Conservation (phyloP, 1,140 invertebrate genomes). For the Anadara kagoshimensis region DNA sequence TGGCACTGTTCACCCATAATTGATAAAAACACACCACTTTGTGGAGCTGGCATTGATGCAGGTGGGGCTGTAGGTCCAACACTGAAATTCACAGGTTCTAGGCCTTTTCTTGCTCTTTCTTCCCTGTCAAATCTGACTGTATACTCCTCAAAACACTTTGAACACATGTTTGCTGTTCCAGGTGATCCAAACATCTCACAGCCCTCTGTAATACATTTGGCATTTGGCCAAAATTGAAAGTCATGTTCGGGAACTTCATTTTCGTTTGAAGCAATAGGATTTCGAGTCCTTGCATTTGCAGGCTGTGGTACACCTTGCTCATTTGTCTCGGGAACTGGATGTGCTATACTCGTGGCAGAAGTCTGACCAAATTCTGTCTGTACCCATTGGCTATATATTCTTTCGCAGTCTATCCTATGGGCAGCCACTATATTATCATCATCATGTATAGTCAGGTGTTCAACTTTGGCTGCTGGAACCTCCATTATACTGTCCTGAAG, state of each 20-base stretch:
- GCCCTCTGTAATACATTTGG: conserved; percentile 40
- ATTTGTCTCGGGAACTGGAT: no score
- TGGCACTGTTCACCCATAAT: conserved; percentile 47
- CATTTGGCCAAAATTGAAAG: neutral
- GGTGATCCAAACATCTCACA: conserved; percentile 55
- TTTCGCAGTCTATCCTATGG: conserved; percentile 43
- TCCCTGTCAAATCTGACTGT: conserved; percentile 35
- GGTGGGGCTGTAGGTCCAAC: conserved; percentile 27
- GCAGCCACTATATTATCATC: conserved; percentile 50
- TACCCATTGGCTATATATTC: conserved; percentile 29
- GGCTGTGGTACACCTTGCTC: neutral
- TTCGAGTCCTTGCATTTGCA: neutral
- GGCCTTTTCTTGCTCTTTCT: conserved; percentile 16
- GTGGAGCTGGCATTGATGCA: conserved; percentile 11
- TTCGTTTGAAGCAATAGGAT: neutral
- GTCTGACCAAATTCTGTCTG: conserved; percentile 11
- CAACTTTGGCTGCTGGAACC: conserved; percentile 49
- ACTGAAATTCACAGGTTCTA: neutral
- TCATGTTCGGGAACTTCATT: conserved; percentile 9
- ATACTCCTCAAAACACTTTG: conserved; percentile 53
- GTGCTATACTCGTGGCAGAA: neutral
- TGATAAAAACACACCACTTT: conserved; percentile 39
- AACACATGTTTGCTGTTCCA: conserved; percentile 45
- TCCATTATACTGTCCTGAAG: conserved; percentile 23
- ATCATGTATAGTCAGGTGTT: conserved; percentile 37